Conservation (phyloP, 2,888 invertebrate species). For the Sminthurides aquaticus region DNA sequence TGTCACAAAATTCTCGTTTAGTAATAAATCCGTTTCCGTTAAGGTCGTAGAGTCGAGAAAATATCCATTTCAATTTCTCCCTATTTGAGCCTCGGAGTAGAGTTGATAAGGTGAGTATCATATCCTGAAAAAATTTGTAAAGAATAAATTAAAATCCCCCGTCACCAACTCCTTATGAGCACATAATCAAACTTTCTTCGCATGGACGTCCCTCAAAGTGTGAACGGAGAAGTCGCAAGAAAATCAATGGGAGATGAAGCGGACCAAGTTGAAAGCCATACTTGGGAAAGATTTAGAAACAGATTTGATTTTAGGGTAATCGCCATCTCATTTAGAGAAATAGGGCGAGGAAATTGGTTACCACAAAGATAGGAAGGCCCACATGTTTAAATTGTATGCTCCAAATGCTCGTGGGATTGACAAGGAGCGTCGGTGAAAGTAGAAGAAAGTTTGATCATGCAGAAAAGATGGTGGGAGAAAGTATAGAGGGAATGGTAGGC, state of each 20-base stretch:
- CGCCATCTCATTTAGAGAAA: background rate
- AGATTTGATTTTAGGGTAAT: background rate
- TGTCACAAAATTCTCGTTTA: constrained; percentile 78
- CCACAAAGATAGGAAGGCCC: background rate
- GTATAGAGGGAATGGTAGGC: no score
- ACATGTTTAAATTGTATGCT: background rate
- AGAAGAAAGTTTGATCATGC: background rate
- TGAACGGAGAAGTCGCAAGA: no score
- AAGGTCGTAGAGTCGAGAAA: constrained; percentile 81
- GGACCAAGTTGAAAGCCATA: no score
- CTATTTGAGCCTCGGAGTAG: constrained; percentile 85
- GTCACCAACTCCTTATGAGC: no score
- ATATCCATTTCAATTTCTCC: constrained; percentile 92
- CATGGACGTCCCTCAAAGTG: no score
- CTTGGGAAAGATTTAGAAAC: background rate
- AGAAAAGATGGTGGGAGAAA: background rate
- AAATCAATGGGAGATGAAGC: no score
- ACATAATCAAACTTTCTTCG: no score
- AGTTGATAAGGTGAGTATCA: constrained; percentile 85
- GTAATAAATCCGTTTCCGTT: constrained; percentile 95
- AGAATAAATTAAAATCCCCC: no score
- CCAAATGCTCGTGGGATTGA: background rate
- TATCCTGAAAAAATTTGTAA: constrained; percentile 61
- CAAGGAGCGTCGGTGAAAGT: background rate
- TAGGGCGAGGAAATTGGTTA: background rate